These are phyloP conservation scores for Platycnemis pennipes DNA, from an alignment of 2,888 invertebrate species.

Conservation along the genomic window DNA sequence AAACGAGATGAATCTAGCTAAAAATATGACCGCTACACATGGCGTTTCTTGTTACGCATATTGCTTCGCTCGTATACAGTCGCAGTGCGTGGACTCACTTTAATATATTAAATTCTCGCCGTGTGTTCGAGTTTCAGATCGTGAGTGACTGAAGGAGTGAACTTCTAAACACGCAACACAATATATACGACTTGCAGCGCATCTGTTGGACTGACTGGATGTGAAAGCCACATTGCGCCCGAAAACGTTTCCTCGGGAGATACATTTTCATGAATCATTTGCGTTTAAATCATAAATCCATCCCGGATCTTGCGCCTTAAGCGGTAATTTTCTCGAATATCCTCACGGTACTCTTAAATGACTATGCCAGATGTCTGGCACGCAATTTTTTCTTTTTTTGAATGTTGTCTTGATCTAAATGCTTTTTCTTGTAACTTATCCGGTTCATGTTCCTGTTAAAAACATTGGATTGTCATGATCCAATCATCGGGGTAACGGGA, in stretches of 20 bases:
- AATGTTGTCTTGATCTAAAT: background rate
- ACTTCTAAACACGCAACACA: too few species aligned
- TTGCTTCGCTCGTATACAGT: too few species aligned
- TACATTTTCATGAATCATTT: background rate
- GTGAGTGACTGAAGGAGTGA: too few species aligned
- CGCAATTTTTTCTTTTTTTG: background rate
- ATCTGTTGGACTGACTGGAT: background rate
- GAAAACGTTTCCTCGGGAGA: background rate
- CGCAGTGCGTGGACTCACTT: too few species aligned
- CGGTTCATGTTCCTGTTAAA: background rate
- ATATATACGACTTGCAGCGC: too few species aligned
- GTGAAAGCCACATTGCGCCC: background rate
- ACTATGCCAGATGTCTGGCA: background rate
- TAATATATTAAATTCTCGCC: too few species aligned
- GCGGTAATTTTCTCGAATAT: background rate
- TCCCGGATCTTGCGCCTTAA: background rate
- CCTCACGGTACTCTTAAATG: too few species aligned
- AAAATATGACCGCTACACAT: too few species aligned
- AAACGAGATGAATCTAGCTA: too few species aligned
- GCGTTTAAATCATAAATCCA: background rate
- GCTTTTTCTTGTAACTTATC: background rate
- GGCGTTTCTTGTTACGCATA: too few species aligned
- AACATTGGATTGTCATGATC: background rate
- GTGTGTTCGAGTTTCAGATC: too few species aligned
- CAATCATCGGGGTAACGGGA: background rate